These are phyloP conservation scores for Ichneumon xanthorius DNA, from an alignment of 2,888 invertebrate species.

Conservation along the genomic window DNA sequence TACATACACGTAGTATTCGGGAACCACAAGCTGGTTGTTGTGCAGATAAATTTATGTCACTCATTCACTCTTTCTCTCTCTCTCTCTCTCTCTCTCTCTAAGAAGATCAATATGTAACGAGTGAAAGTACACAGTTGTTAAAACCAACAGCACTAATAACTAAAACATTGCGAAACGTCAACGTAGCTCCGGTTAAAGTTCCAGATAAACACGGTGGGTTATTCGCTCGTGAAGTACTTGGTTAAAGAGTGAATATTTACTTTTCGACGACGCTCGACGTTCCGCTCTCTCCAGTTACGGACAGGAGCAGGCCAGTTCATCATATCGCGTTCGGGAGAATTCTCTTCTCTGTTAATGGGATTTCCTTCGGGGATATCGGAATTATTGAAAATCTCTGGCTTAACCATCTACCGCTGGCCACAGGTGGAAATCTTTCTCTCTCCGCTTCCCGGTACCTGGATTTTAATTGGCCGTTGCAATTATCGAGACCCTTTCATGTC, in stretches of 20 bases:
- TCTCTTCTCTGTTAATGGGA: constrained; percentile 69
- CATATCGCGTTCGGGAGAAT: constrained; percentile 27
- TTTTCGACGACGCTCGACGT: constrained; percentile 2
- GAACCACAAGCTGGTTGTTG: constrained; percentile 22
- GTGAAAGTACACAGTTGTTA: not conserved
- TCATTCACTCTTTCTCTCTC: not conserved
- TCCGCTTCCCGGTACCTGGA: constrained; percentile 43
- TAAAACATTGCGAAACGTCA: not conserved
- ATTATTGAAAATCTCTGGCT: constrained; percentile 75
- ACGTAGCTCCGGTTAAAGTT: not conserved
- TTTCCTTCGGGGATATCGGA: constrained; percentile 73
- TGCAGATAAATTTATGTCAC: not conserved
- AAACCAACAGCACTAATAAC: constrained; percentile 8
- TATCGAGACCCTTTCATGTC: constrained; percentile 47
- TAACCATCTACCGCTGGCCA: constrained; percentile 57
- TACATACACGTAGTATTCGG: not conserved
- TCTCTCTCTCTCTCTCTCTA: no score
- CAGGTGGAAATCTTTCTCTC: constrained; percentile 51
- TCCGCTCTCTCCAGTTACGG: not conserved
- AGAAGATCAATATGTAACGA: not conserved
- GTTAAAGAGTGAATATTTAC: constrained; percentile 44
- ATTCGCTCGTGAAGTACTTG: not conserved
- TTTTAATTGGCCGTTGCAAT: constrained; percentile 69
- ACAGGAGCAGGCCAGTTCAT: constrained; percentile 1
- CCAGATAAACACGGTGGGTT: not conserved